Base-by-base conservation (phyloP, 2,113 vertebrate species). In the Cheirogaleus medius region DNA sequence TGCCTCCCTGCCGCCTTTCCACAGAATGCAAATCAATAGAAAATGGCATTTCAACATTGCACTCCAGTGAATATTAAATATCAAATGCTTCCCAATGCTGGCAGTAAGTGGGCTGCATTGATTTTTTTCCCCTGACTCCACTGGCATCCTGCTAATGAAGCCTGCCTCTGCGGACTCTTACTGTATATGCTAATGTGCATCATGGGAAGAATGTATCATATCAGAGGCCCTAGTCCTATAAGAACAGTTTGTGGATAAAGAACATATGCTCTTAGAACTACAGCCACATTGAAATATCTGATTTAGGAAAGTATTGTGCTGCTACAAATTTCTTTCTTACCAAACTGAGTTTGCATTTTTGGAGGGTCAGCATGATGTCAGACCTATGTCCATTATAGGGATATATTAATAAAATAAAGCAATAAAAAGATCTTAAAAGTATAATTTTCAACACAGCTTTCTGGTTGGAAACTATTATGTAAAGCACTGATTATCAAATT, bases 1-100 rank as follows among this genome's bases (percentile, higher is more conserved):
- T 95, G 96, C 74, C n/a, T 89, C 49, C 69, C 34, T 29, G 8
- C 34, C 1, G 23, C 69, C 15, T 87, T 91, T 87, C 80, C 86
- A 85, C 4, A 15, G 68, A 95, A 95, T 83, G 18, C 56, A 90
- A 95, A 95, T 96, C 91, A 94, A 76, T 90, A 87, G 93, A 87
- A 94, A 97, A 90, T 58, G 68, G 14, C 74, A 96, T 94, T 87
- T 94, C 74, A 84, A 71, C 63, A 92, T 80, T 95, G 84, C 42
- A 84, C 69, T 90, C 84, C 18, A 80, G 90, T 0, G 8, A 94
- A 92, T 90, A 97, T 87, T 90, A 97, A 97, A 95, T 95, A 87
- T 89, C 86, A 96, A 92, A 94, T 92, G 44, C 68, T 95, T 90
- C 37, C 47, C 69, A 63, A 37, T 92, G 63, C 63, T 94, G 54